phyloP scores from a whole-genome alignment of 2,888 invertebrate genomes.

The Abrostola tripartita region DNA sequence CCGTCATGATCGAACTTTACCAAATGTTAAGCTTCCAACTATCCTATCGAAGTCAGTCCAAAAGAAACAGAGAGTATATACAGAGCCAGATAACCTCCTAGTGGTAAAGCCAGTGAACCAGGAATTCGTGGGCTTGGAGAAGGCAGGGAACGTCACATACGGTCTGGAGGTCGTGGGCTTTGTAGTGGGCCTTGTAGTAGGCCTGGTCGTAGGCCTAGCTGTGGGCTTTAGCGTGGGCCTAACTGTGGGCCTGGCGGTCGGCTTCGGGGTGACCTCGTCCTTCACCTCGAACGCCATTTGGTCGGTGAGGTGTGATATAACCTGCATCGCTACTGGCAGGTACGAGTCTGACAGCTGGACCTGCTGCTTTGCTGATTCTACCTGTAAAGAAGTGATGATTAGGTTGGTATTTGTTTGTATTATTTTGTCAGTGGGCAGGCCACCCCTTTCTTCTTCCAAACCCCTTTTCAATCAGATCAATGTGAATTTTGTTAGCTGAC shows the following conservation, averaged over 20 bases:
- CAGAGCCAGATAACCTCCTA: conserved; percentile 68
- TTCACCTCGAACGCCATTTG: conserved; percentile 88
- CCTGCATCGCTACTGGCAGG: conserved; percentile 91
- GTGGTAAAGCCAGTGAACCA: conserved; percentile 71
- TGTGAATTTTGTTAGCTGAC: too few species aligned
- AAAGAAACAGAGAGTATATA: conserved; percentile 39
- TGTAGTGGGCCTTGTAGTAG: conserved; percentile 35
- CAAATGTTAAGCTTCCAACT: too few species aligned
- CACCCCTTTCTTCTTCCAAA: too few species aligned
- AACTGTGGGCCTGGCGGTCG: conserved; percentile 48
- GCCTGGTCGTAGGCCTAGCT: conserved; percentile 61
- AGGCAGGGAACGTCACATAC: conserved; percentile 48
- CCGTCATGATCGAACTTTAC: too few species aligned
- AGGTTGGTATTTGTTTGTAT: background rate
- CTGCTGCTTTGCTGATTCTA: conserved; percentile 77
- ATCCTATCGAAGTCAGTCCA: conserved; percentile 19
- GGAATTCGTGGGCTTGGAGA: conserved; percentile 53
- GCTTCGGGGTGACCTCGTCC: conserved; percentile 71
- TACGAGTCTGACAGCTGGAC: conserved; percentile 89
- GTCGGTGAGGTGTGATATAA: conserved; percentile 89
- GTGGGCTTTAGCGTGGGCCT: conserved; percentile 49
- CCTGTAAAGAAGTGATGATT: conserved; percentile 66
- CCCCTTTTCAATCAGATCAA: too few species aligned
- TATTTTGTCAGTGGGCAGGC: too few species aligned
- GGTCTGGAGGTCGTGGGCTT: conserved; percentile 53